phyloP scores from a whole-genome alignment of 2,113 vertebrate genomes.

The Aix galericulata region DNA sequence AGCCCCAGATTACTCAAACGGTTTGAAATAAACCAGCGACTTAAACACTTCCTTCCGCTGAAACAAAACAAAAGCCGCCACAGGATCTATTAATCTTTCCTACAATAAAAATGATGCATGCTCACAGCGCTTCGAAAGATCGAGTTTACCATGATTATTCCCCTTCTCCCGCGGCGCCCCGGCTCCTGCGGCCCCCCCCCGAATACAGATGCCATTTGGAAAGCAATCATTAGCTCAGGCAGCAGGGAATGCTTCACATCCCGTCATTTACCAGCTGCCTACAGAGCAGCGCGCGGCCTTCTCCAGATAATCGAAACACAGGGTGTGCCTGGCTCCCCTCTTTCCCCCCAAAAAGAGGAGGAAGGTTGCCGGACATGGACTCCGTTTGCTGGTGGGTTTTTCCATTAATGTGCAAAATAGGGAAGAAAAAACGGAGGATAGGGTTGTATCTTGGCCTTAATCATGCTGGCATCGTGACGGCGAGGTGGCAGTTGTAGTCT shows the following conservation, averaged over 20 bases:
- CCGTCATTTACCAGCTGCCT: constrained; percentile 74
- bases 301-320: constrained; percentile 27
- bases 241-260: constrained; percentile 61
- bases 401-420: neutral
- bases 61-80: neutral
- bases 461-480: accelerated
- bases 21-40: neutral
- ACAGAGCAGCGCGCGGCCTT: constrained; percentile 55
- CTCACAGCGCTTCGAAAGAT: neutral
- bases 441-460: neutral
- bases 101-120: neutral
- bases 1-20: neutral
- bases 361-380: neutral
- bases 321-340: neutral
- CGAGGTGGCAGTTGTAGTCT: accelerated
- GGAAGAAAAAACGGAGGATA: neutral
- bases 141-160: neutral
- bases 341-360: neutral
- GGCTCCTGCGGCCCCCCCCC: neutral
- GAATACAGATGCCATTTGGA: neutral
- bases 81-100: neutral
- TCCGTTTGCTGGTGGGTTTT: neutral
- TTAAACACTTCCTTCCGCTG: neutral
- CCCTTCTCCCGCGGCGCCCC: neutral
- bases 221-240: constrained; percentile 50